Base-by-base conservation (phyloP, 1,140 invertebrate species). In the Penaeus vannamei region DNA sequence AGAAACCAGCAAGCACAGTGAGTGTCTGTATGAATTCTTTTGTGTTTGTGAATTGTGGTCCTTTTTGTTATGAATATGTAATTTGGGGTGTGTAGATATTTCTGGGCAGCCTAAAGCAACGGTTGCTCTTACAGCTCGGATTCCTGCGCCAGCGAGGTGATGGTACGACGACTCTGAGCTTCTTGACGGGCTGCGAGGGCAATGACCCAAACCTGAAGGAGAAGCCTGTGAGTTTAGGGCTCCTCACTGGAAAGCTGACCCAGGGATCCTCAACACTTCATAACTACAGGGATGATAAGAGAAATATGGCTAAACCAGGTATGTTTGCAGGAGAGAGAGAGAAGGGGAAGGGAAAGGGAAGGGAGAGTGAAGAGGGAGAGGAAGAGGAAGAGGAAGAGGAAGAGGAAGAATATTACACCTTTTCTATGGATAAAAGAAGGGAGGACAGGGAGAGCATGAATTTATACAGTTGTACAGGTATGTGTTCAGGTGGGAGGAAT, bases 121-220 rank as follows among this genome's bases (percentile, higher is more conserved):
- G 69, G 12, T 19, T n/a, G 14, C 80, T 83, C 89, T 92, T 92
- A 42, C 91, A 96, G 93, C 95, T 98, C 95, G 97, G 96, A 62
- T 98, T 97, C 91, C 93, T 98, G 46, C 93, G 97, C 23, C 96
- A 97, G 91, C 94, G 95, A 87, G 95, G 95, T 90, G 97, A 98
- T 93, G 97, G 97, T 10, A 96, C 95, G 0, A 98, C 98, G 0
- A 96, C 97, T 79, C 93, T 99, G n/a, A 96, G 97, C 91, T 95
- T 99, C 84, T 94, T 99, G 22, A 96, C 97, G 26, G 96, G 96
- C 82, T 95, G 96, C 92, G 85, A 90, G 32, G 95, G 95, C 19
- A 94, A 95, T 3, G 94, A 95, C 82, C 94, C 95, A 1, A 94
- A 95, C 32, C 96, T 95, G 0, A 95, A 96, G 91, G 96, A 97